Evolutionary conservation across 2,888 invertebrate genomes (phyloP).

Genomic region (Yponomeuta sedellus): DNA sequence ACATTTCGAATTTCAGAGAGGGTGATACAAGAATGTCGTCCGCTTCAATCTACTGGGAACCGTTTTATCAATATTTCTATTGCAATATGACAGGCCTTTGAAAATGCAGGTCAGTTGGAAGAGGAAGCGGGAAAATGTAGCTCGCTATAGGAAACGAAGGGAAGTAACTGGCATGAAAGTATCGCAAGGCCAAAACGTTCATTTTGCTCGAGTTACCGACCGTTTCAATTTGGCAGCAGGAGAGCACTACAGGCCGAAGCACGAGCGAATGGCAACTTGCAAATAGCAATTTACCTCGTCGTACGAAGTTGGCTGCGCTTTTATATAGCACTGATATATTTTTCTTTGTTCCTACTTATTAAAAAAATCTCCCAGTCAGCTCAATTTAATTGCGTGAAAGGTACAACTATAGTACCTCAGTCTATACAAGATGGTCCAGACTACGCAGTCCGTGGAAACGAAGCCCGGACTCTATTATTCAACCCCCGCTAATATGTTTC

Average conservation of each 20-base stretch:
- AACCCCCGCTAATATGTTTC: slow-evolving; percentile 51
- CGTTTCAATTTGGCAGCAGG: slow-evolving; percentile 62
- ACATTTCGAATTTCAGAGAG: neutral
- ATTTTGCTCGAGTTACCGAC: slow-evolving; percentile 53
- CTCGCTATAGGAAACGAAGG: slow-evolving; percentile 26
- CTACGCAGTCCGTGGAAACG: neutral
- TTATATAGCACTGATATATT: neutral
- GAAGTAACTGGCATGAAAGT: slow-evolving; percentile 38
- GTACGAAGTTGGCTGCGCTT: slow-evolving; percentile 24
- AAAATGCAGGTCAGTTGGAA: slow-evolving; percentile 28
- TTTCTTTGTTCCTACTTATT: neutral
- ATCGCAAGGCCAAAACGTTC: slow-evolving; percentile 41
- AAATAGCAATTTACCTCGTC: slow-evolving; percentile 59
- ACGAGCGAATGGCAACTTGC: slow-evolving; percentile 53
- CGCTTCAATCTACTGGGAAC: slow-evolving; percentile 37
- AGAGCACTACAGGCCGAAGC: slow-evolving; percentile 45
- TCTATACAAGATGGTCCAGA: neutral
- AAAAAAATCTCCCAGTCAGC: neutral
- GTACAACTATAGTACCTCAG: neutral
- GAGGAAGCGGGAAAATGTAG: slow-evolving; percentile 35
- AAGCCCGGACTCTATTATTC: slow-evolving; percentile 28
- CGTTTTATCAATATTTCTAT: slow-evolving; percentile 32
- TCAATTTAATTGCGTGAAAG: neutral
- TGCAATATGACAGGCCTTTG: slow-evolving; percentile 36
- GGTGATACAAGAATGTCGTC: neutral